These are phyloP conservation scores for Endomychus coccineus DNA, from an alignment of 2,888 invertebrate genomes.

Conservation along the genomic window DNA sequence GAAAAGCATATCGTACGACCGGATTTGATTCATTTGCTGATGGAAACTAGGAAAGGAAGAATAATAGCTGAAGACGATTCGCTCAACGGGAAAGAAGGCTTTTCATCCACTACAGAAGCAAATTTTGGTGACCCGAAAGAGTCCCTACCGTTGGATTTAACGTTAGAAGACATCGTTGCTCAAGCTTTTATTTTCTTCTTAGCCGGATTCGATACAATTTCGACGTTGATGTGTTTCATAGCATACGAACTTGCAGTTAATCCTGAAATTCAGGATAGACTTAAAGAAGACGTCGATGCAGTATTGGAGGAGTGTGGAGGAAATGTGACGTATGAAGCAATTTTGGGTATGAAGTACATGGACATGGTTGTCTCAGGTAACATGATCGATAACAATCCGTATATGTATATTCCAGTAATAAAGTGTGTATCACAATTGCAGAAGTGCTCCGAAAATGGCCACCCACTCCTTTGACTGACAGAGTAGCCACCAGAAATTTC, in stretches of 20 bases:
- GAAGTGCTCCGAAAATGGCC: too few species aligned
- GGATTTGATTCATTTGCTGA: constrained; percentile 38
- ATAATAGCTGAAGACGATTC: constrained; percentile 1
- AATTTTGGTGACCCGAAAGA: too few species aligned
- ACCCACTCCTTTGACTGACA: too few species aligned
- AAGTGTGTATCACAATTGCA: too few species aligned
- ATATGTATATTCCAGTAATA: too few species aligned
- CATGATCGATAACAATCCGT: too few species aligned
- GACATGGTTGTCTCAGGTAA: constrained; percentile 42
- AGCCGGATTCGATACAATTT: constrained; percentile 49
- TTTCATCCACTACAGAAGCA: constrained; percentile 9
- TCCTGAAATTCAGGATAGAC: constrained; percentile 40
- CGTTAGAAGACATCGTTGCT: constrained; percentile 41
- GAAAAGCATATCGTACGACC: constrained; percentile 31
- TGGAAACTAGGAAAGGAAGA: constrained; percentile 28
- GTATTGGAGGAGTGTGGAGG: constrained; percentile 34
- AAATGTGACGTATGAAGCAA: constrained; percentile 39
- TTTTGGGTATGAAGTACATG: constrained; percentile 45
- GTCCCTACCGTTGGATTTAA: constrained; percentile 25
- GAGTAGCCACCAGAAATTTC: too few species aligned
- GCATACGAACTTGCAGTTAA: constrained; percentile 43
- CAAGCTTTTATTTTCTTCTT: constrained; percentile 45
- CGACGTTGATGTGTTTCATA: constrained; percentile 44
- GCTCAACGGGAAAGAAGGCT: constrained; percentile 29
- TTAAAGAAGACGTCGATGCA: constrained; percentile 40